A percentile compares a stretch with the other conserved stretches of the same genome.
Evolutionary conservation across 1,140 invertebrate genomes (phyloP).

Genomic region (Heliconius eleuchia): DNA sequence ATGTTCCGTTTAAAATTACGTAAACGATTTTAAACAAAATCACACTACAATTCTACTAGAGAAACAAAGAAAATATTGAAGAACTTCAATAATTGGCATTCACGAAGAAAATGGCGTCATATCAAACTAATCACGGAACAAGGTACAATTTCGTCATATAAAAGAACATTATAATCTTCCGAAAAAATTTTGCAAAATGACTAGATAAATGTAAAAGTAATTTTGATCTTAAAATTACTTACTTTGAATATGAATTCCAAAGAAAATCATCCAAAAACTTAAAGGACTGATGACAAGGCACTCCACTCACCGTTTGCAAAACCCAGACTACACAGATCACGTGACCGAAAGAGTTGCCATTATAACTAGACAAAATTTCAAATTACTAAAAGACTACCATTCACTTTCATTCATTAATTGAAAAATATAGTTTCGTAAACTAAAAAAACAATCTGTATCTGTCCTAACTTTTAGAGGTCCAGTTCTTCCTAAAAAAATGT

Average conservation of each 20-base stretch:
- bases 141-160: constrained; percentile 77
- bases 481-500: too few species aligned
- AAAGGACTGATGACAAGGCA: constrained; percentile 81
- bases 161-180: constrained; percentile 68
- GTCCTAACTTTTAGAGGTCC: too few species aligned
- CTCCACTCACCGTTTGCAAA: constrained; percentile 82
- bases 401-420: background rate
- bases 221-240: constrained; percentile 74
- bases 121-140: constrained; percentile 80
- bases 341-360: constrained; percentile 67
- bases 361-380: constrained; percentile 4
- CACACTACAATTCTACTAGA: constrained; percentile 27
- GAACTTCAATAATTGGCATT: constrained; percentile 79
- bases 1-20: background rate
- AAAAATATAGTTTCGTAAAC: too few species aligned
- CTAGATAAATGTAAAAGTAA: constrained; percentile 45
- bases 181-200: constrained; percentile 59
- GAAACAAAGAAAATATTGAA: constrained; percentile 68
- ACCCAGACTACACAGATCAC: constrained; percentile 77
- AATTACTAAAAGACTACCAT: constrained; percentile 3
- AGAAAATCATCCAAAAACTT: constrained; percentile 81
- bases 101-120: constrained; percentile 82
- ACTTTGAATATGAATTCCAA: constrained; percentile 80
- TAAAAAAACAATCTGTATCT: background rate
- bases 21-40: background rate